These are phyloP conservation scores for Leptopilina myrica DNA, from an alignment of 2,888 invertebrate genomes.

Conservation along the genomic window DNA sequence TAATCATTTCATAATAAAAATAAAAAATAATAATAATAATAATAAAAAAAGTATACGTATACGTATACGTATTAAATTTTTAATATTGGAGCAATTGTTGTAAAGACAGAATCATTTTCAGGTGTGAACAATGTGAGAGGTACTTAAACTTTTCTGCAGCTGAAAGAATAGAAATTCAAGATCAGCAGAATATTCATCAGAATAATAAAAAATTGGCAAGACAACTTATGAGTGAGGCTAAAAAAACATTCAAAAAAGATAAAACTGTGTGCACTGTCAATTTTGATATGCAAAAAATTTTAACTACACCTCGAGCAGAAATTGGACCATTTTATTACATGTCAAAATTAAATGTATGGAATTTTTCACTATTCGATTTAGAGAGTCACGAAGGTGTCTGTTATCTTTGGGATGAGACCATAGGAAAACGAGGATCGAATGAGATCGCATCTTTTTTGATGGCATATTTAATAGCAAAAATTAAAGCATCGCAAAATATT, in stretches of 20 bases:
- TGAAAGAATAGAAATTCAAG: slow-evolving; percentile 2
- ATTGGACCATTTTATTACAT: slow-evolving; percentile 47
- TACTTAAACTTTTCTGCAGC: slow-evolving; percentile 13
- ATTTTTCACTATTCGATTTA: slow-evolving; percentile 51
- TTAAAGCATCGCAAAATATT: not conserved
- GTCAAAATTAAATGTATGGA: slow-evolving; percentile 50
- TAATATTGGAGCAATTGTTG: too few species aligned
- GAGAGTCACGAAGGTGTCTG: slow-evolving; percentile 44
- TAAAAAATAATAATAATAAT: too few species aligned
- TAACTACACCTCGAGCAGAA: slow-evolving; percentile 48
- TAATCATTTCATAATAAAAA: too few species aligned
- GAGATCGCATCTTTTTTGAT: slow-evolving; percentile 47
- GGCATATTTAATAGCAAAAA: not conserved
- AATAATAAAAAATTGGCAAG: slow-evolving; percentile 40
- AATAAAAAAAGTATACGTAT: too few species aligned
- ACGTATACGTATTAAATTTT: too few species aligned
- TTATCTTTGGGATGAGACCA: slow-evolving; percentile 50
- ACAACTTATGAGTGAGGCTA: slow-evolving; percentile 16
- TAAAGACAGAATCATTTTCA: too few species aligned
- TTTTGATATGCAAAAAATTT: slow-evolving; percentile 49
- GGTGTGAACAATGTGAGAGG: too few species aligned
- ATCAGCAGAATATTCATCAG: slow-evolving; percentile 18
- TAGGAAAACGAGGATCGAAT: slow-evolving; percentile 48
- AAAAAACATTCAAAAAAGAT: slow-evolving; percentile 39
- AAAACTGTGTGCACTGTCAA: slow-evolving; percentile 41